phyloP scores from a whole-genome alignment of 2,113 vertebrate genomes.

The Mellivora capensis region DNA sequence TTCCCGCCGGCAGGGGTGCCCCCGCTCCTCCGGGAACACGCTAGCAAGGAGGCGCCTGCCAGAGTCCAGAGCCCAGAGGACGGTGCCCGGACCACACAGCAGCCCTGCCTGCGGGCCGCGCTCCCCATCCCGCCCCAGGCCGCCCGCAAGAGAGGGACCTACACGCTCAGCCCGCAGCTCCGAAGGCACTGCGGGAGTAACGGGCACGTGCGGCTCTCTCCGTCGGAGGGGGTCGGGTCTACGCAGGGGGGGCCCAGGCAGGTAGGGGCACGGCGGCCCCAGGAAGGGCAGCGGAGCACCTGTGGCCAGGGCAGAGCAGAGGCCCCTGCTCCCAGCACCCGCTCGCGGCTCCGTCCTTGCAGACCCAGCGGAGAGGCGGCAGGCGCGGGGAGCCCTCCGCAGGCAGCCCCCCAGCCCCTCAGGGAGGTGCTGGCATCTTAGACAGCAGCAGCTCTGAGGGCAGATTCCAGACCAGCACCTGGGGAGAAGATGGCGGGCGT shows the following conservation, averaged over 20 bases:
- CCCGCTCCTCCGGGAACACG: neutral
- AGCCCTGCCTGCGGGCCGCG: neutral
- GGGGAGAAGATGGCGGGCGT: conserved; percentile 95
- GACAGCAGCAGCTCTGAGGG: neutral
- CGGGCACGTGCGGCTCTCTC: fast-evolving
- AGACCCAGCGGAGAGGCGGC: too few species aligned
- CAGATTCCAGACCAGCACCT: conserved; percentile 76
- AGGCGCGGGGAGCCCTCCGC: neutral
- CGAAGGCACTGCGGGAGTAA: neutral
- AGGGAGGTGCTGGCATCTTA: neutral
- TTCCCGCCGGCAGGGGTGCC: fast-evolving
- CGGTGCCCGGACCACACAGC: fast-evolving
- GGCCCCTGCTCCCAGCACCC: neutral
- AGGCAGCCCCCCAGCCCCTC: fast-evolving
- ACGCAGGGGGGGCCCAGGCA: too few species aligned
- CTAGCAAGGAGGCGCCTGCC: too few species aligned
- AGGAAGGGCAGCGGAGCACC: neutral
- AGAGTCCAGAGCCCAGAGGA: neutral
- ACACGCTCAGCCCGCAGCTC: neutral
- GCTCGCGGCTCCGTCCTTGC: fast-evolving
- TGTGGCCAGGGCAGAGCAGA: neutral
- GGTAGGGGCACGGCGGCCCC: neutral
- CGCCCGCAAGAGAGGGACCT: neutral
- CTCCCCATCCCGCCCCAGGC: neutral
- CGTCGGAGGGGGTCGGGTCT: neutral